Conservation (phyloP, 2,113 vertebrate species). For the Fregata magnificens region DNA sequence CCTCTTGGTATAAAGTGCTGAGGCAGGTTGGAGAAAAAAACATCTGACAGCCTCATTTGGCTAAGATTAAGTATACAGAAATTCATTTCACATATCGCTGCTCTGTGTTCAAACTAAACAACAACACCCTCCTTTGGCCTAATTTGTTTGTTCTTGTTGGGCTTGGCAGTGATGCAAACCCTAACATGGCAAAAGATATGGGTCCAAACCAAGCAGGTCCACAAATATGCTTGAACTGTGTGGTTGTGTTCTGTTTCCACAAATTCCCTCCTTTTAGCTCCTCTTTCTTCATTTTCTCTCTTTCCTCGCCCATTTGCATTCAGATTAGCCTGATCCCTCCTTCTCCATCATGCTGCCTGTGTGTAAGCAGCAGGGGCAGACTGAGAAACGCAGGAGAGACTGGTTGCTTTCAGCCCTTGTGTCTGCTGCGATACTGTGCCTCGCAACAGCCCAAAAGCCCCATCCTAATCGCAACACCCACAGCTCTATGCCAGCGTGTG, state of each 20-base stretch:
- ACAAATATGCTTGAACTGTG: background rate
- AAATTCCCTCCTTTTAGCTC: background rate
- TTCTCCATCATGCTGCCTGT: background rate
- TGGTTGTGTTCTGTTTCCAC: background rate
- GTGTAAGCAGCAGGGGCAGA: background rate
- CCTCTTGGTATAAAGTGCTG: conserved; percentile 40
- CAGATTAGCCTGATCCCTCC: background rate
- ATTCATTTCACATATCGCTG: conserved; percentile 40
- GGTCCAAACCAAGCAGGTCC: background rate
- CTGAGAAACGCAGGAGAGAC: background rate
- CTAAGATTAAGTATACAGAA: conserved; percentile 61
- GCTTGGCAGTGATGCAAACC: background rate
- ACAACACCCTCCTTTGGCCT: background rate
- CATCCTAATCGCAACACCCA: background rate
- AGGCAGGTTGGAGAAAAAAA: conserved; percentile 47
- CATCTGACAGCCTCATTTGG: conserved; percentile 62
- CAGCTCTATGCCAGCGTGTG: background rate
- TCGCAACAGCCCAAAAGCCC: background rate
- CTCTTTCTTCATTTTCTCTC: background rate
- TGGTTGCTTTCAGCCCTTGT: background rate
- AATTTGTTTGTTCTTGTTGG: conserved; percentile 10
- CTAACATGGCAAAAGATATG: background rate
- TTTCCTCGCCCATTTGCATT: background rate
- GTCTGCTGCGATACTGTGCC: background rate
- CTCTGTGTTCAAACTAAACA: conserved; percentile 29